Conservation (phyloP, 2,797 vertebrate genomes). For the Gymnocypris eckloni region DNA sequence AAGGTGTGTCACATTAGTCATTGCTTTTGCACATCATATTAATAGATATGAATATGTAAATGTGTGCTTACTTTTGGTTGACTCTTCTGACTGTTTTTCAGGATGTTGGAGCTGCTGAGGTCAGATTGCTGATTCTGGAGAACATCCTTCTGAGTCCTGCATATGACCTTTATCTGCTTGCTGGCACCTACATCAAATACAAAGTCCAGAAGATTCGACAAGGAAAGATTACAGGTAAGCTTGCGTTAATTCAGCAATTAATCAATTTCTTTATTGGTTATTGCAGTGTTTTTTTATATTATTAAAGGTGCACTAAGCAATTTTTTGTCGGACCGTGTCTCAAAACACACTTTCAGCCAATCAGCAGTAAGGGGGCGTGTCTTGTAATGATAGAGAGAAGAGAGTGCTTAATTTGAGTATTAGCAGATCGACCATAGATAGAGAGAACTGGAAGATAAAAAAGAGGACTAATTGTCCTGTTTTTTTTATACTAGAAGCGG, state of each 20-base stretch:
- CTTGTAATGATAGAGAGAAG: too few relatives aligned
- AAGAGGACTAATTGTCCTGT: too few relatives aligned
- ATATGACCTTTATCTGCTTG: slow-evolving; percentile 88
- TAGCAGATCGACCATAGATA: too few relatives aligned
- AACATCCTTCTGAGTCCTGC: slow-evolving; percentile 94
- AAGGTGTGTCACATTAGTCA: slow-evolving; percentile 67
- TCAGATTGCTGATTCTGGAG: slow-evolving; percentile 93
- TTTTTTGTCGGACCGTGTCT: too few relatives aligned
- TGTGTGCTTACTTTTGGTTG: slow-evolving; percentile 34
- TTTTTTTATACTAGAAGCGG: too few relatives aligned
- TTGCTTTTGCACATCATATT: background rate
- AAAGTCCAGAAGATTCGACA: slow-evolving; percentile 94
- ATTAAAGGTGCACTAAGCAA: too few relatives aligned
- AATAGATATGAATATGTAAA: too few relatives aligned
- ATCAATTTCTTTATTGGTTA: too few relatives aligned
- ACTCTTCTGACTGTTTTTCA: slow-evolving; percentile 64
- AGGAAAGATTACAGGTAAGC: slow-evolving; percentile 90
- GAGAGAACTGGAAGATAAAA: too few relatives aligned
- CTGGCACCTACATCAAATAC: slow-evolving; percentile 89
- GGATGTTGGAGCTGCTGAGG: slow-evolving; percentile 92
- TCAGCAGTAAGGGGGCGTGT: too few relatives aligned
- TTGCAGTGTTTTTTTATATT: background rate
- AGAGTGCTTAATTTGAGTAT: too few relatives aligned
- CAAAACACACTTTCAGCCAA: too few relatives aligned
- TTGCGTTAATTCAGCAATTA: background rate